Evolutionary conservation across 2,113 vertebrate genomes (phyloP).

Genomic region (Myrmecobius fasciatus): DNA sequence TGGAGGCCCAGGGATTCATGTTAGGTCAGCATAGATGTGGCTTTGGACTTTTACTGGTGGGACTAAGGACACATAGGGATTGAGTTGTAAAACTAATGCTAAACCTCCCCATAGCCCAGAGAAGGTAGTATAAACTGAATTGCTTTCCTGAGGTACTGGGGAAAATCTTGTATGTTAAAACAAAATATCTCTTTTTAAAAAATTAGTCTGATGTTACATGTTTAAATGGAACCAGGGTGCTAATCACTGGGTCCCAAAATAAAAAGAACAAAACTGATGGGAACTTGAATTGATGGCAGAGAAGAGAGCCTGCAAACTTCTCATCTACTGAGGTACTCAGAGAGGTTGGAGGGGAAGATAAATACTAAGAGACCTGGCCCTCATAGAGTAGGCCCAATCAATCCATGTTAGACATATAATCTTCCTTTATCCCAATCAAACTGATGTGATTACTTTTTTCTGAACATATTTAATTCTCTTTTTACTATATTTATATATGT

Average conservation of each 20-base stretch:
- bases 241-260: neutral
- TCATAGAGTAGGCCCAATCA: neutral
- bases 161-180: neutral
- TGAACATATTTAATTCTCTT: neutral
- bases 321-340: neutral
- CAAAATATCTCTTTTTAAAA: neutral
- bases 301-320: neutral
- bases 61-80: neutral
- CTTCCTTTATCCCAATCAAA: neutral
- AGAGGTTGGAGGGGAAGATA: neutral
- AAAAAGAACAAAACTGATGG: neutral
- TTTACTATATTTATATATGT: neutral
- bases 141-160: neutral
- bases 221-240: neutral
- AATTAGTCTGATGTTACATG: neutral
- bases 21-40: neutral
- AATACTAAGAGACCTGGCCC: neutral
- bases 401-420: neutral
- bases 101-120: neutral
- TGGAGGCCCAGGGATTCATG: neutral
- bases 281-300: neutral
- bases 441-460: neutral
- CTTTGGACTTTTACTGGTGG: neutral
- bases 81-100: neutral
- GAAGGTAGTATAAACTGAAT: neutral